A percentile compares a stretch with the other conserved stretches of the same genome.
phyloP scores from a whole-genome alignment of 2,797 vertebrate genomes.

The Propithecus deckenii region DNA sequence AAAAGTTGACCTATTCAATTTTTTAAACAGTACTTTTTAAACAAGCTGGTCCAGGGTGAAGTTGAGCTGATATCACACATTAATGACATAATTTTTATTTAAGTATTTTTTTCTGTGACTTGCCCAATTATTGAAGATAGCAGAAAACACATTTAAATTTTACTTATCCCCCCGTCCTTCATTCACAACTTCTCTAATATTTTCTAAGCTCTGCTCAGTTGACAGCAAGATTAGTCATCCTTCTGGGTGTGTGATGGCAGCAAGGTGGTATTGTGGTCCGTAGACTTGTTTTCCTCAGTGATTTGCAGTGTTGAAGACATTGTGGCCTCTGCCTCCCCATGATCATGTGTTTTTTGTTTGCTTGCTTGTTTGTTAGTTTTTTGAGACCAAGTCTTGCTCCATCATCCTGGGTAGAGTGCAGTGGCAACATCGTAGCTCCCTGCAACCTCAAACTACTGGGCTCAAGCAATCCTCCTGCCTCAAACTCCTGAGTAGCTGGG shows the following conservation, averaged over 20 bases:
- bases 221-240: neutral
- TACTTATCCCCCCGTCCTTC: neutral
- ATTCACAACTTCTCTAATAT: neutral
- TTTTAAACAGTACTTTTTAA: conserved; percentile 57
- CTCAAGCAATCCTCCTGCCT: too few species aligned
- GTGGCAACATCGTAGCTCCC: too few species aligned
- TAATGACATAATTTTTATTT: conserved; percentile 14
- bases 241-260: neutral
- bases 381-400: too few species aligned
- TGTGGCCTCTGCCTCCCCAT: neutral
- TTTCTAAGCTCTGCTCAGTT: neutral
- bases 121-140: neutral
- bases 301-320: neutral
- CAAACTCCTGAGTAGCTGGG: too few species aligned
- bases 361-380: too few species aligned
- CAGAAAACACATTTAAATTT: neutral
- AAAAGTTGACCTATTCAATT: conserved; percentile 52
- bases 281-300: neutral
- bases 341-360: neutral
- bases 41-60: neutral
- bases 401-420: too few species aligned
- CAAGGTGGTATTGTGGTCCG: neutral
- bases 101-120: neutral
- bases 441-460: too few species aligned
- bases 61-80: neutral